These are phyloP conservation scores for Brenthis daphne DNA, from an alignment of 2,888 invertebrate genomes.

Conservation along the genomic window DNA sequence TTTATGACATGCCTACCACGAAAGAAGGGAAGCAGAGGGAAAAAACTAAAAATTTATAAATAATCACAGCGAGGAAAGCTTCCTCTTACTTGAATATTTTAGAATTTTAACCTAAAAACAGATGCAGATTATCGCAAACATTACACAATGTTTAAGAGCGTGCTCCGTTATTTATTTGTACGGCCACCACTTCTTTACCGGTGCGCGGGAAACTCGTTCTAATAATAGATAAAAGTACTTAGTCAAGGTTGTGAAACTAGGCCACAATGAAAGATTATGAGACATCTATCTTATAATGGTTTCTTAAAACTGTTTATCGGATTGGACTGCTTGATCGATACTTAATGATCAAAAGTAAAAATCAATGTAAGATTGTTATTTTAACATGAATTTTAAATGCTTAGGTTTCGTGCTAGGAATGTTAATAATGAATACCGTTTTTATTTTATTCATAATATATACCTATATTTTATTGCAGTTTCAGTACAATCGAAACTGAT, in stretches of 20 bases:
- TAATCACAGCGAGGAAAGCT: not conserved
- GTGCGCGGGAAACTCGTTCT: constrained; percentile 60
- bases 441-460: no score
- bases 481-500: no score
- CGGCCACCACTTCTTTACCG: constrained; percentile 47
- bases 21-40: no score
- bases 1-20: no score
- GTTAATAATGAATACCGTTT: no score
- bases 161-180: constrained; percentile 35
- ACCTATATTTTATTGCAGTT: no score
- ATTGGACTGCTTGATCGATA: constrained; percentile 4
- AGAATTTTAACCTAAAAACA: constrained; percentile 9
- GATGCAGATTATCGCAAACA: constrained; percentile 27
- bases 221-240: constrained; percentile 68
- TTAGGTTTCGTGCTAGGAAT: no score
- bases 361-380: no score
- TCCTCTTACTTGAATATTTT: not conserved
- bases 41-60: not conserved
- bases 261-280: constrained; percentile 60
- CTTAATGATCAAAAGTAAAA: not conserved
- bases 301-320: constrained; percentile 12
- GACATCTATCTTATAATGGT: constrained; percentile 35
- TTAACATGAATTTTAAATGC: no score
- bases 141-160: constrained; percentile 28
- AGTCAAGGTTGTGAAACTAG: constrained; percentile 74